Evolutionary conservation across 2,113 vertebrate species (phyloP).

Genomic region (Vidua macroura): DNA sequence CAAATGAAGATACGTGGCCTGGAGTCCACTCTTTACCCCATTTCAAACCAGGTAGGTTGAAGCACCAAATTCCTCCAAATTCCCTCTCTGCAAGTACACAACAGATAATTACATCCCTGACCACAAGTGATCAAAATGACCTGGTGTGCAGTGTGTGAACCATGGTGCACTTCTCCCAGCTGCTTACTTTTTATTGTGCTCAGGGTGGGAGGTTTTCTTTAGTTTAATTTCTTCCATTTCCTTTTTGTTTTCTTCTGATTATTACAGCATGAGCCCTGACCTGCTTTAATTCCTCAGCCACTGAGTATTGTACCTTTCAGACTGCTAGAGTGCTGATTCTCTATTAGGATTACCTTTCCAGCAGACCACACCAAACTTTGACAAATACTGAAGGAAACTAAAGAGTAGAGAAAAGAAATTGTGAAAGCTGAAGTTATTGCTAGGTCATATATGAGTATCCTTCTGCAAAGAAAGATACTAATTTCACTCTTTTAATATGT

Average conservation of each 20-base stretch:
- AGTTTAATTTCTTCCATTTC: background rate
- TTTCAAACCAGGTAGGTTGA: slow-evolving; percentile 89
- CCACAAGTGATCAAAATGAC: background rate
- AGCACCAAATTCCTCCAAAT: background rate
- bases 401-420: background rate
- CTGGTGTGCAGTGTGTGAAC: background rate
- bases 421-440: background rate
- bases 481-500: background rate
- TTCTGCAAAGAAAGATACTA: background rate
- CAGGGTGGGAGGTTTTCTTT: background rate
- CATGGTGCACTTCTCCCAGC: background rate
- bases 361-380: background rate
- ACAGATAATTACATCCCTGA: background rate
- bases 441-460: background rate
- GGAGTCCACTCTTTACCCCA: slow-evolving; percentile 91
- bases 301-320: background rate
- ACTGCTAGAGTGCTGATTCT: background rate
- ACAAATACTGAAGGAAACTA: background rate
- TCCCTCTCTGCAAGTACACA: background rate
- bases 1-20: slow-evolving; percentile 92
- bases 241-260: background rate
- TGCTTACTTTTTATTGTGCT: background rate
- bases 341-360: background rate
- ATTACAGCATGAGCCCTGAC: background rate
- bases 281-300: background rate